Percentiles rank a stretch among this genome's conserved stretches.
Evolutionary conservation across 2,888 invertebrate genomes (phyloP).

Genomic region (Drosophila vallismaia): DNA sequence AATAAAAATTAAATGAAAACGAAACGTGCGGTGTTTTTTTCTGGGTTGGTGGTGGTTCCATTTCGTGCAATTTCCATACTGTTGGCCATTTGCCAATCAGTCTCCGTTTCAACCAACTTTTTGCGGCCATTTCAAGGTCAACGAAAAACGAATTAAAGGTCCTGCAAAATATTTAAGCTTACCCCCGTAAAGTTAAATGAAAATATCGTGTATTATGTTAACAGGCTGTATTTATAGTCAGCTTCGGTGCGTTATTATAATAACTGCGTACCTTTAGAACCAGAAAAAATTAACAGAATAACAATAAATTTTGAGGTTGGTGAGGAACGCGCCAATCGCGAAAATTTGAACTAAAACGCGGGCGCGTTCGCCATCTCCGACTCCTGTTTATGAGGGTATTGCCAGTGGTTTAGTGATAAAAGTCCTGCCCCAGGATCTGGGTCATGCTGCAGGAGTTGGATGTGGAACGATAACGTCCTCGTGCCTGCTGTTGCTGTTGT

Average conservation of each 20-base stretch:
- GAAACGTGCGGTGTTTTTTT: conserved; percentile 39
- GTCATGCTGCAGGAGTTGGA: conserved; percentile 4
- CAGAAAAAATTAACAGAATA: not conserved
- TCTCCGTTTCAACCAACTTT: not conserved
- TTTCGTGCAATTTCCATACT: not conserved
- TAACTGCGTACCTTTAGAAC: not conserved
- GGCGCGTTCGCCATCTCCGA: not conserved
- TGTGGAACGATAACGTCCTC: not conserved
- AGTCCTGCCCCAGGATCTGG: conserved; percentile 8
- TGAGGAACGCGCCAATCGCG: not conserved
- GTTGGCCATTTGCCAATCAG: conserved; percentile 27
- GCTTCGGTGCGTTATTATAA: not conserved
- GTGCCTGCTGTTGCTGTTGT: not conserved
- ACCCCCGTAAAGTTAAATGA: too few relatives aligned
- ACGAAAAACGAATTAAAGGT: not conserved
- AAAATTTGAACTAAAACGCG: not conserved
- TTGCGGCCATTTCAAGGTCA: not conserved
- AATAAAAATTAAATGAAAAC: conserved; percentile 69
- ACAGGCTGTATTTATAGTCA: not conserved
- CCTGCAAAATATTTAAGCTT: not conserved
- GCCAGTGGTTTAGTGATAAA: not conserved
- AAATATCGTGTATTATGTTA: not conserved
- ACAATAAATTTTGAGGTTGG: not conserved
- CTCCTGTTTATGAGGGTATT: not conserved
- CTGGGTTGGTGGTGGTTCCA: not conserved